These are phyloP conservation scores for Danaus chrysippus DNA, from an alignment of 2,888 invertebrate species.

Conservation along the genomic window DNA sequence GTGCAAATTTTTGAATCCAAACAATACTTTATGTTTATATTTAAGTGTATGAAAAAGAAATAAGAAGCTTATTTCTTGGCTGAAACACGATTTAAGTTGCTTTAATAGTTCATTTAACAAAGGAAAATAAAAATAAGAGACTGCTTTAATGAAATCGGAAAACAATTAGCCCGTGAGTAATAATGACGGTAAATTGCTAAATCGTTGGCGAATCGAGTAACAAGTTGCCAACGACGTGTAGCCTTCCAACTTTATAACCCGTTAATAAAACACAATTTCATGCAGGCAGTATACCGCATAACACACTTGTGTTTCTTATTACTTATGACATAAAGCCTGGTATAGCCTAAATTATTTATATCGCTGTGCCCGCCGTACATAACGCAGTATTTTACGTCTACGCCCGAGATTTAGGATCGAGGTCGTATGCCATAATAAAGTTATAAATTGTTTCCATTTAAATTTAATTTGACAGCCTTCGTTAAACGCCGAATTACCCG, in stretches of 20 bases:
- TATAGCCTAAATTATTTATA: conserved; percentile 12
- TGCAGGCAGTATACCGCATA: conserved; percentile 49
- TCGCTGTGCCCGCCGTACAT: conserved; percentile 31
- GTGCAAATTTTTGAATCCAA: neutral
- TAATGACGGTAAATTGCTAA: conserved; percentile 58
- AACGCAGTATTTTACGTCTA: conserved; percentile 71
- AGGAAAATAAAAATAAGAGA: conserved; percentile 17
- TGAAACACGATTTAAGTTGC: neutral
- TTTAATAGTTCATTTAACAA: conserved; percentile 1
- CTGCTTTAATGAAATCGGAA: conserved; percentile 54
- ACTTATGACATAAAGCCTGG: conserved; percentile 19
- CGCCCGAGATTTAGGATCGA: conserved; percentile 65
- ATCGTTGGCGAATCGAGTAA: conserved; percentile 57
- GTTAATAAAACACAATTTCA: conserved; percentile 77
- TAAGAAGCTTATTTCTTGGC: neutral
- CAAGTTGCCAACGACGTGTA: conserved; percentile 71
- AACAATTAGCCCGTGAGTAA: conserved; percentile 63
- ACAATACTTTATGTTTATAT: neutral
- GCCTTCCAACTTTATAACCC: conserved; percentile 70
- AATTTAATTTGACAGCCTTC: conserved; percentile 75
- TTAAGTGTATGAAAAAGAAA: neutral
- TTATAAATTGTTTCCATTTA: conserved; percentile 75
- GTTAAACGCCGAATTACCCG: conserved; percentile 60
- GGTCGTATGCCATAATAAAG: conserved; percentile 72
- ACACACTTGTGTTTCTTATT: conserved; percentile 20